A percentile compares a stretch with the other conserved stretches of the same genome.
Conservation (phyloP, 2,113 vertebrate species). For the Mus pahari region DNA sequence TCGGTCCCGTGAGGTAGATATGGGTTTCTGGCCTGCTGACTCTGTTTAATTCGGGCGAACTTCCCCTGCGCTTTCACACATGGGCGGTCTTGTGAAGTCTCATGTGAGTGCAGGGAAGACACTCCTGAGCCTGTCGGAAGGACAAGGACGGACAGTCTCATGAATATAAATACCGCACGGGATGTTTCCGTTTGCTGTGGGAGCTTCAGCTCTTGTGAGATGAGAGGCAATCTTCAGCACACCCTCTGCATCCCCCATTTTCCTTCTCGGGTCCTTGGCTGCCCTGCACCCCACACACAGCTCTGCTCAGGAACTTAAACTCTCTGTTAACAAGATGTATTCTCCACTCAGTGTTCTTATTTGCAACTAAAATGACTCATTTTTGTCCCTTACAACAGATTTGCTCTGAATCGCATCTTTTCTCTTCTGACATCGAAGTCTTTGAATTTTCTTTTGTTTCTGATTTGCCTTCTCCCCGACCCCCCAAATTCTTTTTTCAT, state of each 20-base stretch:
- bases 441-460: not conserved
- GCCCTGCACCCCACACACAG: not conserved
- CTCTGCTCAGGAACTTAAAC: not conserved
- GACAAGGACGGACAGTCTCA: not conserved
- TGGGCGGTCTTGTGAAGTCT: not conserved
- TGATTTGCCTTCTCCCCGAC: not conserved
- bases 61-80: not conserved
- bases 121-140: not conserved
- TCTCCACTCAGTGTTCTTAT: not conserved
- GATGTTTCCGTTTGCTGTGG: not conserved
- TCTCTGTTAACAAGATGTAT: not conserved
- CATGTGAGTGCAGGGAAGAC: not conserved
- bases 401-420: not conserved
- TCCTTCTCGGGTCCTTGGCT: not conserved
- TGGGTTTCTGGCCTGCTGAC: not conserved
- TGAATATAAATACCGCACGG: not conserved
- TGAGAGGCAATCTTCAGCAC: not conserved
- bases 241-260: not conserved
- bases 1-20: not conserved
- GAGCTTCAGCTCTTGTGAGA: not conserved
- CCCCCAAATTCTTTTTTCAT: not conserved
- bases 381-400: not conserved
- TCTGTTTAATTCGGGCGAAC: not conserved
- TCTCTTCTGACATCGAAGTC: not conserved
- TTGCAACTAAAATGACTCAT: not conserved